These are phyloP conservation scores for Vesta saturnalis DNA, from an alignment of 2,888 invertebrate species.

Conservation along the genomic window DNA sequence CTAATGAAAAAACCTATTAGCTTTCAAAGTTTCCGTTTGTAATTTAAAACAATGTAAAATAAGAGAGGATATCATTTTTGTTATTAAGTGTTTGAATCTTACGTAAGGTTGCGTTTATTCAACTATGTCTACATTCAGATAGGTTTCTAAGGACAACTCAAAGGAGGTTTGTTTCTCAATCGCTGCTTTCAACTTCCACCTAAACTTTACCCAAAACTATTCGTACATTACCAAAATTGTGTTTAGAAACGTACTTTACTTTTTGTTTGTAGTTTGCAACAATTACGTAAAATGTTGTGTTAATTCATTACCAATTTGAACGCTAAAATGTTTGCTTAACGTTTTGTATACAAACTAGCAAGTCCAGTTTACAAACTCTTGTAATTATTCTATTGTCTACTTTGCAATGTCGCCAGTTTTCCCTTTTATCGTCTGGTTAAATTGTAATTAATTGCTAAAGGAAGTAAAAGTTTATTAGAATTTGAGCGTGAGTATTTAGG, in stretches of 20 bases:
- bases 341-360: not conserved
- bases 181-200: not conserved
- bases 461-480: not conserved
- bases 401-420: not conserved
- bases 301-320: not conserved
- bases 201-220: constrained; percentile 13
- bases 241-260: not conserved
- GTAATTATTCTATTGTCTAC: not conserved
- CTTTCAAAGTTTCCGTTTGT: not conserved
- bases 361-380: not conserved
- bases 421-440: not conserved
- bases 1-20: not conserved
- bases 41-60: not conserved
- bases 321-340: not conserved
- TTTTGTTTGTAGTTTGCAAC: not conserved
- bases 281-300: not conserved
- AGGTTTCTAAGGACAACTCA: not conserved
- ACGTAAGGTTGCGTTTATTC: not conserved
- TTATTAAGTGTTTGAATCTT: not conserved
- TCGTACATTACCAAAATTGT: not conserved
- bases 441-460: not conserved
- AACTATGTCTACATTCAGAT: not conserved
- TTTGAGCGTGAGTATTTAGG: not conserved
- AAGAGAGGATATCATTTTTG: not conserved
- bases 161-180: not conserved